Evolutionary conservation across 2,113 vertebrate genomes (phyloP).

Genomic region (Tenebrosternarchus preto): DNA sequence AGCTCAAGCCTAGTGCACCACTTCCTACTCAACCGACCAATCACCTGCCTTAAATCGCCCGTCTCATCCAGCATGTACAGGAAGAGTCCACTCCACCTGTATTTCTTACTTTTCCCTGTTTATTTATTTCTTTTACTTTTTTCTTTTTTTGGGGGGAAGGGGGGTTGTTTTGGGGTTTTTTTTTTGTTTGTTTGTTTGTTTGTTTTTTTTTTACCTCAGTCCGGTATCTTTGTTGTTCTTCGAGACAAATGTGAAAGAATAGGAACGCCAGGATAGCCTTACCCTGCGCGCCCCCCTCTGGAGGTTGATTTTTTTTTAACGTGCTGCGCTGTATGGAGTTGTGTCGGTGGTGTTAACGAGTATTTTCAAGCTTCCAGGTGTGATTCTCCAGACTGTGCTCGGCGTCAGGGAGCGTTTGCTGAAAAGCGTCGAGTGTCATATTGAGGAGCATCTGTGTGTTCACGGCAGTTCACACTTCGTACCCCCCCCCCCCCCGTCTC

Average conservation of each 20-base stretch:
- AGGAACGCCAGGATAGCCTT: not conserved
- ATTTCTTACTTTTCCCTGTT: no score
- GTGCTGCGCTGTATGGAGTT: slow-evolving; percentile 15
- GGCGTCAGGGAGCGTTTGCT: not conserved
- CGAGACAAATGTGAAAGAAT: not conserved
- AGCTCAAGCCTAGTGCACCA: not conserved
- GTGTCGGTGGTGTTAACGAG: slow-evolving; percentile 48
- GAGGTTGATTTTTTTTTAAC: slow-evolving; percentile 1
- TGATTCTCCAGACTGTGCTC: slow-evolving; percentile 15
- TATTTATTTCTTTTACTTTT: no score
- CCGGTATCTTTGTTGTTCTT: no score
- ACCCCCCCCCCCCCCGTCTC: slow-evolving; percentile 35
- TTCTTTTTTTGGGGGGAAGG: no score
- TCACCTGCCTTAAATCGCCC: not conserved
- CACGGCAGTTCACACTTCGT: slow-evolving; percentile 24
- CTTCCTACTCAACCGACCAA: not conserved
- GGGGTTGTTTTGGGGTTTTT: no score
- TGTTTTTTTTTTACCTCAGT: no score
- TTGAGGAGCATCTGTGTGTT: slow-evolving; percentile 18
- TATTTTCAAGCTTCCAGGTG: slow-evolving; percentile 44
- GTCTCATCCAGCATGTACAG: no score
- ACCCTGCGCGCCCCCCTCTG: not conserved
- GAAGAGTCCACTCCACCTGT: no score
- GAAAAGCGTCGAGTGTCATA: slow-evolving; percentile 9
- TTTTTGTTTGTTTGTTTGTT: no score